Evolutionary conservation across 2,888 invertebrate species (phyloP).

Genomic region (Trachelus iudaicus): DNA sequence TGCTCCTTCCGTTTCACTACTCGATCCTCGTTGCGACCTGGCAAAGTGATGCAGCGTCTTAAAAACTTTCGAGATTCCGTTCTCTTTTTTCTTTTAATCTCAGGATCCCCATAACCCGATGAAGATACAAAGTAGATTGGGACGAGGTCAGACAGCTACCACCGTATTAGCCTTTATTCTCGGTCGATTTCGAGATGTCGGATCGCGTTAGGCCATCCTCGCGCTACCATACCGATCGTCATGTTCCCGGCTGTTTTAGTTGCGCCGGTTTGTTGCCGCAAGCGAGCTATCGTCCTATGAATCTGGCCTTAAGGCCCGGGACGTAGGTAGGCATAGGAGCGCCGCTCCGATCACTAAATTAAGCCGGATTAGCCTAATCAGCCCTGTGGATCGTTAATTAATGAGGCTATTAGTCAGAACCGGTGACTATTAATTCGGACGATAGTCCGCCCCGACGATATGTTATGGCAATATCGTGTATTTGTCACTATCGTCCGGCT

Average conservation of each 20-base stretch:
- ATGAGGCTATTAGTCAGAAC: constrained; percentile 57
- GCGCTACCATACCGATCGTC: constrained; percentile 17
- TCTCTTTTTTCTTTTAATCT: neutral
- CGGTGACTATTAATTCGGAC: constrained; percentile 56
- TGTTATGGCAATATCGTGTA: constrained; percentile 59
- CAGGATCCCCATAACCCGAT: neutral
- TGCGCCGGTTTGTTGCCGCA: neutral
- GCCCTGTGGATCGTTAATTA: constrained; percentile 55
- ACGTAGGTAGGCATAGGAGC: constrained; percentile 8
- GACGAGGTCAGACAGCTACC: neutral
- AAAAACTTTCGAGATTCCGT: neutral
- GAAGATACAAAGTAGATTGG: neutral
- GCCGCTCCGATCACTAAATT: constrained; percentile 52
- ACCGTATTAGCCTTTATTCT: neutral
- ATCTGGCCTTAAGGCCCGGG: constrained; percentile 15
- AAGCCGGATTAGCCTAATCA: constrained; percentile 58
- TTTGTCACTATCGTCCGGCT: constrained; percentile 56
- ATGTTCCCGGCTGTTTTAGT: neutral
- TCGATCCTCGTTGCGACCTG: neutral
- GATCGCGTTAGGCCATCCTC: constrained; percentile 30
- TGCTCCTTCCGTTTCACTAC: neutral
- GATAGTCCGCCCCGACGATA: constrained; percentile 52
- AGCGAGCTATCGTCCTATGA: neutral
- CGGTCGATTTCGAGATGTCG: constrained; percentile 24
- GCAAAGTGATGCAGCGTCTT: no score